Evolutionary conservation across 2,888 invertebrate genomes (phyloP), one percentile per base, ranked within the genome.

Genomic region (Drosophila koepferae): DNA sequence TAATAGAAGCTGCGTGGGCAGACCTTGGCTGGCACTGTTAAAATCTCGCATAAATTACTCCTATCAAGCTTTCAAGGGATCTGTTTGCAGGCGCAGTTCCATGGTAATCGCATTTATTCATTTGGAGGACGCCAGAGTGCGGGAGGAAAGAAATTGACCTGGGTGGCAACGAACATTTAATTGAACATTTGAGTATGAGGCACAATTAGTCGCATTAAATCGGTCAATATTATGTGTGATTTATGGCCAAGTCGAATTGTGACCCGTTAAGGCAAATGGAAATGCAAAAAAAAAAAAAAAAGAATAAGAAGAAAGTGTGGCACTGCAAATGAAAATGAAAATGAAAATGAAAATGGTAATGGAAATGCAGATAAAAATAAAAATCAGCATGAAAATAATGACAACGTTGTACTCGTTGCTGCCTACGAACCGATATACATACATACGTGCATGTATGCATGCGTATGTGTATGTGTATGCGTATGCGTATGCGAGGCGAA

Each of bases 281-380:
- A 59, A 62, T 60, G 70, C 55, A 62, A 66, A 63, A 54, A 36
- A 40, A 20, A 10, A 16, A 23, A 40, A 40, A 16, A 16, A 10
- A n/a, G 3, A 14, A 38, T 0, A 16, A 34, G 16, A 16, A 9
- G 6, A 38, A 16, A 55, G 38, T 61, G 44, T 41, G 59, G 53
- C 36, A 49, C 49, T 53, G 62, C 44, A 68, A 78, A 70, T 53
- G 65, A 58, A 72, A 79, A 79, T 65, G 28, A 28, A 23, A 78
- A 79, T 67, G 74, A 65, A 78, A 79, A 77, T 77, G 88, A 72
- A 75, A 89, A 86, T 81, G 89, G 77, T 86, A 86, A 90, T 90
- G 89, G 89, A 89, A 86, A 83, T 83, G 89, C 87, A 89, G 82
- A 87, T 87, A 87, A 87, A 89, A 90, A 87, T 87, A 90, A 87